Evolutionary conservation across 1,140 invertebrate genomes (phyloP).

Genomic region (Laupala kohalensis): DNA sequence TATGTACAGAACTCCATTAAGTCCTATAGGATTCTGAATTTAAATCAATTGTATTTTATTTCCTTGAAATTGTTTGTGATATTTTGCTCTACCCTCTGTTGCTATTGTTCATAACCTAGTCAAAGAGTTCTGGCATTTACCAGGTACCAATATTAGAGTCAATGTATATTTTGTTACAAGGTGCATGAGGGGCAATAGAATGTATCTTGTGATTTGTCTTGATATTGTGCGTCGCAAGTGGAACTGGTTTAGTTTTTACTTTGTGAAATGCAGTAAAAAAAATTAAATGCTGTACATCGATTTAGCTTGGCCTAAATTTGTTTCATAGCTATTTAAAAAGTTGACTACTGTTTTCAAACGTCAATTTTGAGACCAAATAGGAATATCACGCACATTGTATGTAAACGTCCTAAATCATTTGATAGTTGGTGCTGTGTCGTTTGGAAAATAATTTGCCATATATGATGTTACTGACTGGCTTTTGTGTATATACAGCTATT

Average conservation of each 20-base stretch:
- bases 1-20: background rate
- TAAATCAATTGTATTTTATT: background rate
- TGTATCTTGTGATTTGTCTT: background rate
- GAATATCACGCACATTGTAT: slow-evolving; percentile 7
- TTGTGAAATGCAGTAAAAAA: background rate
- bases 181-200: background rate
- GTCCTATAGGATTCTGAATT: background rate
- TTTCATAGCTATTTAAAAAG: background rate
- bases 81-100: background rate
- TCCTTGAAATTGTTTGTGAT: background rate
- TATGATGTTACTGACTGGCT: slow-evolving; percentile 1
- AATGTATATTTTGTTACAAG: slow-evolving; percentile 1
- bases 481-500: slow-evolving; percentile 5
- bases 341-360: background rate
- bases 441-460: slow-evolving; percentile 6
- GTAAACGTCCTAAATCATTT: slow-evolving; percentile 7
- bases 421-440: slow-evolving; percentile 8
- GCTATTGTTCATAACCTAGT: background rate
- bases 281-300: slow-evolving; percentile 5
- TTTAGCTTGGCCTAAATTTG: slow-evolving; percentile 6
- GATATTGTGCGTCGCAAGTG: background rate
- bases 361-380: slow-evolving; percentile 1
- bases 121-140: background rate
- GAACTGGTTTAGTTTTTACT: background rate
- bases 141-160: background rate